Evolutionary conservation across 2,797 vertebrate genomes (phyloP), one percentile per base, ranked within the genome.

Genomic region (Salmo trutta): DNA sequence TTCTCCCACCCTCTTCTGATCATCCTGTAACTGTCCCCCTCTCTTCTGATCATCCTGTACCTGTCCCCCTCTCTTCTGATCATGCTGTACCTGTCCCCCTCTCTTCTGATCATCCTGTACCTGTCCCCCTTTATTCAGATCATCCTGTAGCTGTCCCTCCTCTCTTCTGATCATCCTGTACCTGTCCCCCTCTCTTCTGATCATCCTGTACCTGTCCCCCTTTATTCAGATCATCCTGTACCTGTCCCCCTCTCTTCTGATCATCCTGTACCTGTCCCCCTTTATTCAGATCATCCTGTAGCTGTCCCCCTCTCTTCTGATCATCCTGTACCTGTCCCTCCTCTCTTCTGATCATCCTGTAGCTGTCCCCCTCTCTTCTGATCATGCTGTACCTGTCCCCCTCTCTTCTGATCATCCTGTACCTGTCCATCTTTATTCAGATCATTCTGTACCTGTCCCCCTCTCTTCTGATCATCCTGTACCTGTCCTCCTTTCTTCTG

Each of bases 31-130:
- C 56, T 53, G 31, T 31, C 31, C 14, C 24, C 29, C 33, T 74
- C 51, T 66, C 62, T 81, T 74, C 76, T 76, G 73, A 51, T 29
- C 78, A 78, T 79, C 75, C 78, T 77, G 85, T 79, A 56, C 82
- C 14, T 51, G 36, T 36, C 36, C 36, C 6, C 15, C 3, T 19
- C 4, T 16, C 17, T n/a, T 17, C 17, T 56, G 53, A 17, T 6
- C 53, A 56, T 17, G 17, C 4, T 56, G 53, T 16, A 16, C 16
- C 1, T 1, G 15, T 56, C 4, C 15, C 5, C 53, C 53, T 17
- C 1, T 56, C 5, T 19, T 19, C 16, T 5, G 36, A 7, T 0
- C 36, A 36, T 36, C 0, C 36, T 7, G 6, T 7, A 36, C 6
- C 36, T 36, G 36, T 7, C 36, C 36, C 5, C 15, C 3, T n/a